Percentiles rank a stretch among this genome's conserved stretches.
Conservation (phyloP, 2,113 vertebrate species). For the Hystrix brachyura region DNA sequence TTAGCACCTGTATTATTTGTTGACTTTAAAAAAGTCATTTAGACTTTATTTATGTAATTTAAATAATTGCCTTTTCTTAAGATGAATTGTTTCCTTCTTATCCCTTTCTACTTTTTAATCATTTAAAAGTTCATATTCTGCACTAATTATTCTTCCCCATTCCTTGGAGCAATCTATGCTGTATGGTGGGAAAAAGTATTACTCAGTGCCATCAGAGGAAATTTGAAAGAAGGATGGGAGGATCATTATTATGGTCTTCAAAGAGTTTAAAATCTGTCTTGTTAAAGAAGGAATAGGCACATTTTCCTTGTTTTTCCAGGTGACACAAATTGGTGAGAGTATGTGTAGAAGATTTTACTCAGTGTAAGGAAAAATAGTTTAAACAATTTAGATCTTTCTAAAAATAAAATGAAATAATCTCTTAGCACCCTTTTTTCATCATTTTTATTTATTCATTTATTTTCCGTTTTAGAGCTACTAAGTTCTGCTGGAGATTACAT, state of each 20-base stretch:
- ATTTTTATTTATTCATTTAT: background rate
- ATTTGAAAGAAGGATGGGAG: background rate
- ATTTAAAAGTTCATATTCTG: slow-evolving; percentile 43
- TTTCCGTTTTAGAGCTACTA: slow-evolving; percentile 13
- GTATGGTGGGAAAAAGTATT: slow-evolving; percentile 10
- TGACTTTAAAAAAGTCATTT: slow-evolving; percentile 6
- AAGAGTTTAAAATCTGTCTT: slow-evolving; percentile 18
- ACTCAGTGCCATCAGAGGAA: background rate
- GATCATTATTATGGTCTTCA: slow-evolving; percentile 37
- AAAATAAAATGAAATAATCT: background rate
- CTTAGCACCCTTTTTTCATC: background rate
- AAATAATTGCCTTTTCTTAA: slow-evolving; percentile 49
- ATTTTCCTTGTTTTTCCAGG: background rate
- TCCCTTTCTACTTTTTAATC: slow-evolving; percentile 8
- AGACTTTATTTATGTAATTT: slow-evolving; percentile 19
- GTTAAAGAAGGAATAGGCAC: slow-evolving; percentile 37
- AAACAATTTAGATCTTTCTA: slow-evolving; percentile 21
- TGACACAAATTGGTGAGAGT: slow-evolving; percentile 34
- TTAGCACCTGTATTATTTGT: slow-evolving; percentile 14
- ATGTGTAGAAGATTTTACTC: slow-evolving; percentile 26
- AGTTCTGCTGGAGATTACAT: background rate
- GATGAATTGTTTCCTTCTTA: background rate
- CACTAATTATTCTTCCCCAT: background rate
- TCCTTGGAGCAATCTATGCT: background rate
- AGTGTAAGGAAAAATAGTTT: slow-evolving; percentile 8